Conservation (phyloP, 1,140 invertebrate genomes). For the Oncopodura yosiiana region DNA sequence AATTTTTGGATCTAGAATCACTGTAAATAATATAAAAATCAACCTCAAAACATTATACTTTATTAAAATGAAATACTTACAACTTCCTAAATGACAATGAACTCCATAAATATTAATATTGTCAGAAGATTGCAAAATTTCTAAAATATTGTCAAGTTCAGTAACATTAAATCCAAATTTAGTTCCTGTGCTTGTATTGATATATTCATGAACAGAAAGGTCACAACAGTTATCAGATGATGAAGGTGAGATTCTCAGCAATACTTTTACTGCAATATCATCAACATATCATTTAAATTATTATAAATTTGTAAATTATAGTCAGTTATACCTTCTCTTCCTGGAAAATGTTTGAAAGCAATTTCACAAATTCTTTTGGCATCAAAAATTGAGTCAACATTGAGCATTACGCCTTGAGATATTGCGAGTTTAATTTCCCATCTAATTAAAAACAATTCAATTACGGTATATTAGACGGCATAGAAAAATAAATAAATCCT, state of each 20-base stretch:
- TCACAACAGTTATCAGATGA: not conserved
- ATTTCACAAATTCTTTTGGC: conserved; percentile 36
- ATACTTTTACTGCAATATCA: conserved; percentile 15
- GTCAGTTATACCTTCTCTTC: conserved; percentile 4
- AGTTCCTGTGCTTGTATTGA: conserved; percentile 21
- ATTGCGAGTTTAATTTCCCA: conserved; percentile 42
- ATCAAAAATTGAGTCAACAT: conserved; percentile 42
- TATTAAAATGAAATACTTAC: conserved; percentile 20
- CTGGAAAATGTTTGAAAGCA: conserved; percentile 2
- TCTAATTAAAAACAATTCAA: no score
- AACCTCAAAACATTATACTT: not conserved
- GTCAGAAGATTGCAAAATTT: conserved; percentile 5
- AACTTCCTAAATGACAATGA: conserved; percentile 41
- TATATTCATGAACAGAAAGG: conserved; percentile 18
- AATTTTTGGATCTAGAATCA: conserved; percentile 23
- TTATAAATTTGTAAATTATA: not conserved
- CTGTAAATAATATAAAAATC: not conserved
- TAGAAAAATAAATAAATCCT: no score
- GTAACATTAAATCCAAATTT: conserved; percentile 23
- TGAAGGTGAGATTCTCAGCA: conserved; percentile 18
- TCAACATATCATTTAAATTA: not conserved
- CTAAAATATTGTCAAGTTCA: conserved; percentile 16
- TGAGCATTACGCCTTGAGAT: conserved; percentile 38
- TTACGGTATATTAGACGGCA: no score
- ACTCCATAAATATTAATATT: conserved; percentile 38